phyloP scores from a whole-genome alignment of 2,797 vertebrate genomes.

The Coilia nasus region DNA sequence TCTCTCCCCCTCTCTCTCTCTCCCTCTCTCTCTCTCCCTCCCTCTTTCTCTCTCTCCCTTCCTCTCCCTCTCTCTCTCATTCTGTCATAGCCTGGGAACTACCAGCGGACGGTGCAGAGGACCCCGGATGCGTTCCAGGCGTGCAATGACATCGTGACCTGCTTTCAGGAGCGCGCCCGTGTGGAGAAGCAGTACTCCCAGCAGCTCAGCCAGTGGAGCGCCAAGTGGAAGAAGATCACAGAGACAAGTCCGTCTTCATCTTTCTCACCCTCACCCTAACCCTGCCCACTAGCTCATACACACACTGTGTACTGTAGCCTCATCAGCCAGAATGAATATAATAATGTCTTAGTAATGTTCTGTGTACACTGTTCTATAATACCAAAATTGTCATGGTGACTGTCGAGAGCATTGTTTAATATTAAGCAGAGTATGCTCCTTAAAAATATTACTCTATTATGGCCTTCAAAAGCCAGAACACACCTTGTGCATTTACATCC shows the following conservation, averaged over 20 bases:
- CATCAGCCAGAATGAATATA: too few relatives aligned
- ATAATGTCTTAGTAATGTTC: too few relatives aligned
- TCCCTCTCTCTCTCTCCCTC: too few relatives aligned
- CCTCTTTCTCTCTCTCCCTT: not conserved
- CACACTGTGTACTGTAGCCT: not conserved
- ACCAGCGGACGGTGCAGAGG: conserved; percentile 73
- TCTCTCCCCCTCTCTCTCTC: too few relatives aligned
- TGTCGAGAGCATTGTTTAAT: too few relatives aligned
- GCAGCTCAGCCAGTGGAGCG: conserved; percentile 79
- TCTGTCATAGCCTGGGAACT: conserved; percentile 75
- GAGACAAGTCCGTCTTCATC: conserved; percentile 73
- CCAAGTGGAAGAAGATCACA: conserved; percentile 77
- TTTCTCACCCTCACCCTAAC: not conserved
- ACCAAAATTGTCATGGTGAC: too few relatives aligned
- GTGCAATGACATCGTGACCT: conserved; percentile 79
- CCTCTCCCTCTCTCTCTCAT: not conserved
- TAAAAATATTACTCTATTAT: not conserved
- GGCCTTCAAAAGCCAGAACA: not conserved
- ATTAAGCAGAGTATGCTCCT: too few relatives aligned
- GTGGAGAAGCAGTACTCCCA: conserved; percentile 83
- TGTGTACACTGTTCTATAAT: too few relatives aligned
- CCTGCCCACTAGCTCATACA: not conserved
- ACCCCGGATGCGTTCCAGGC: conserved; percentile 77
- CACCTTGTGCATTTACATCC: not conserved
- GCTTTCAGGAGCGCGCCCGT: conserved; percentile 81